A percentile compares a stretch with the other conserved stretches of the same genome.
These are phyloP conservation scores for Hydriomena furcata DNA, from an alignment of 2,888 invertebrate genomes.

Conservation along the genomic window DNA sequence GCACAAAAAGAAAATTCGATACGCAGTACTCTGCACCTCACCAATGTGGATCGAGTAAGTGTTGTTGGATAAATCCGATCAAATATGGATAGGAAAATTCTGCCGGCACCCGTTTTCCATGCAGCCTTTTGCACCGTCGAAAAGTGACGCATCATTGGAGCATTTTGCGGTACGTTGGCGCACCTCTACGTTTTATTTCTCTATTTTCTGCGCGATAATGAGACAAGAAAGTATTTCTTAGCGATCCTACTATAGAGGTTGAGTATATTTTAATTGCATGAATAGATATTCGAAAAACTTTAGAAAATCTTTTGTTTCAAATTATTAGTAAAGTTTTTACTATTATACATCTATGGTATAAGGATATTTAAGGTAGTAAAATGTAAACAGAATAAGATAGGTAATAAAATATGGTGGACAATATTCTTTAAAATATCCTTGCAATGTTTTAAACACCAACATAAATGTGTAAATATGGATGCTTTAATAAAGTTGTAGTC, in stretches of 20 bases:
- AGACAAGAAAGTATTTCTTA: conserved; percentile 8
- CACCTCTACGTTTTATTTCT: conserved; percentile 16
- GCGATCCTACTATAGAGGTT: conserved; percentile 4
- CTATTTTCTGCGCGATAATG: conserved; percentile 19
- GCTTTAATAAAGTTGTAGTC: conserved; percentile 6
- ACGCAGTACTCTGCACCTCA: conserved; percentile 50
- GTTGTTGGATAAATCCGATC: conserved; percentile 65
- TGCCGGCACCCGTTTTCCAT: conserved; percentile 48
- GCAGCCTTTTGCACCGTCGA: conserved; percentile 51
- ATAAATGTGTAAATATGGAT: conserved; percentile 10
- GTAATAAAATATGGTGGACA: too few species aligned
- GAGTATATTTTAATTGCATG: conserved; percentile 6
- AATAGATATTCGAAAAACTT: background rate
- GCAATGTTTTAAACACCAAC: too few species aligned
- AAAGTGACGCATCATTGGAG: conserved; percentile 50
- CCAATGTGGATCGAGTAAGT: conserved; percentile 51
- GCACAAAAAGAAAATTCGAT: conserved; percentile 50
- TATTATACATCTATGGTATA: too few species aligned
- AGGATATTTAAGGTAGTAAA: too few species aligned
- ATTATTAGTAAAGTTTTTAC: too few species aligned
- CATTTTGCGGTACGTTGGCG: conserved; percentile 31
- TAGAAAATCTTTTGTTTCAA: background rate
- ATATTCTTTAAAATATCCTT: background rate
- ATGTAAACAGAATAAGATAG: too few species aligned
- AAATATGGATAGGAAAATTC: conserved; percentile 65